Base-by-base conservation (phyloP, 2,797 vertebrate species). In the Fistularia tabacaria region DNA sequence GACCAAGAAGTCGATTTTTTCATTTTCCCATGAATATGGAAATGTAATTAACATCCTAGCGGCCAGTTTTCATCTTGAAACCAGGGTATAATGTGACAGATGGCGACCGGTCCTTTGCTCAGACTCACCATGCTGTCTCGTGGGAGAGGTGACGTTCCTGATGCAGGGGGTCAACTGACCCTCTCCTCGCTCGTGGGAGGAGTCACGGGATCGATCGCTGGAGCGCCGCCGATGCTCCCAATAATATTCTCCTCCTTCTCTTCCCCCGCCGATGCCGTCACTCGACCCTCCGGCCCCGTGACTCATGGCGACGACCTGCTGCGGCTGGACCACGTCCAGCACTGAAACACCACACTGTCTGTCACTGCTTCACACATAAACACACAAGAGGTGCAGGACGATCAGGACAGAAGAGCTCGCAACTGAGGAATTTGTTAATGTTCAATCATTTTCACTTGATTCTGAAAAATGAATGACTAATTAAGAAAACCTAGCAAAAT, bases 161-260 rank as follows among this genome's bases (percentile, higher is more conserved):
- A 99, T 99, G 89, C 97, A 99, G 0, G 97, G 97, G 43, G 95
- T 99, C 66, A 99, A 92, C 66, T 97, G 96, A 54, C 93, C 91
- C 74, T 99, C 96, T 13, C 85, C 89, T 79, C 95, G 90, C 81
- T 99, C 97, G 0, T 98, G 95, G 59, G 96, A 99, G 0, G 95
- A 97, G 82, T 99, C 97, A 8, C 95, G 92, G 10, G 97, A 99
- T 61, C 93, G 90, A 79, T 98, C 96, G 49, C 94, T 92, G 49
- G 96, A 98, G 36, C 95, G 92, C 42, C 94, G 90, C 54, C 93
- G 91, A 1, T 84, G 83, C 39, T 88, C 86, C 42, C 73, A 45
- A 49, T 82, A 57, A 74, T 82, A 75, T 8, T 86, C 85, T 0
- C 36, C 61, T 25, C 62, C 77, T 45, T 90, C 94, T 51, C 92